Conservation (phyloP, 2,888 invertebrate genomes). For the Plagodis pulveraria region DNA sequence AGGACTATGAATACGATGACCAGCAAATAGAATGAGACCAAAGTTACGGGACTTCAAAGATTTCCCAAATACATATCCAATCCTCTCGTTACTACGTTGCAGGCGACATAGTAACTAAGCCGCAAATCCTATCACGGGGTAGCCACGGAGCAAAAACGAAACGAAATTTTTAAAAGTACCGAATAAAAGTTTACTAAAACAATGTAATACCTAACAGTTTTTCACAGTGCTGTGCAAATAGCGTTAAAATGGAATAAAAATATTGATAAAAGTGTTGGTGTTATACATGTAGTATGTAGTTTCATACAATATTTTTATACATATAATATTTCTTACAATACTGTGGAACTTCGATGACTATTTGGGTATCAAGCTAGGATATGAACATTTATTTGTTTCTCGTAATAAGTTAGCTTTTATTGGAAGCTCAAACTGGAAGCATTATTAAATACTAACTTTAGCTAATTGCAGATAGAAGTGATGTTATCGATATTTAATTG, state of each 20-base stretch:
- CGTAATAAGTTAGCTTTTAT: too few species aligned
- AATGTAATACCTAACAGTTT: constrained; percentile 20
- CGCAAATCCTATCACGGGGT: constrained; percentile 32
- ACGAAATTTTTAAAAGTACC: constrained; percentile 28
- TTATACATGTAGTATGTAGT: not conserved
- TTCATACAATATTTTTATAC: too few species aligned
- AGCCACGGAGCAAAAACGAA: constrained; percentile 31
- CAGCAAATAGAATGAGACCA: not conserved
- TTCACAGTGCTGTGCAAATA: constrained; percentile 19
- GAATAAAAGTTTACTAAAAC: constrained; percentile 21
- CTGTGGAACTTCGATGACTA: too few species aligned
- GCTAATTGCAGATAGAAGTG: too few species aligned
- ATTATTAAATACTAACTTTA: too few species aligned
- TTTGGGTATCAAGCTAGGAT: too few species aligned
- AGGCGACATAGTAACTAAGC: constrained; percentile 14
- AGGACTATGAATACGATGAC: too few species aligned
- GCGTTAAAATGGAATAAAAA: constrained; percentile 10
- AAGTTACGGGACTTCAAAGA: not conserved
- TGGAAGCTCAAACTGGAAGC: too few species aligned
- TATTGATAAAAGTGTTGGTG: constrained; percentile 3
- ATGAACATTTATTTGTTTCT: too few species aligned
- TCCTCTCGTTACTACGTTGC: not conserved
- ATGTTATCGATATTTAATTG: too few species aligned
- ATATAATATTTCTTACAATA: too few species aligned
- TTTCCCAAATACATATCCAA: not conserved